Percentiles rank a stretch among this genome's conserved stretches.
phyloP scores from a whole-genome alignment of 2,113 vertebrate genomes.

The Ondatra zibethicus region DNA sequence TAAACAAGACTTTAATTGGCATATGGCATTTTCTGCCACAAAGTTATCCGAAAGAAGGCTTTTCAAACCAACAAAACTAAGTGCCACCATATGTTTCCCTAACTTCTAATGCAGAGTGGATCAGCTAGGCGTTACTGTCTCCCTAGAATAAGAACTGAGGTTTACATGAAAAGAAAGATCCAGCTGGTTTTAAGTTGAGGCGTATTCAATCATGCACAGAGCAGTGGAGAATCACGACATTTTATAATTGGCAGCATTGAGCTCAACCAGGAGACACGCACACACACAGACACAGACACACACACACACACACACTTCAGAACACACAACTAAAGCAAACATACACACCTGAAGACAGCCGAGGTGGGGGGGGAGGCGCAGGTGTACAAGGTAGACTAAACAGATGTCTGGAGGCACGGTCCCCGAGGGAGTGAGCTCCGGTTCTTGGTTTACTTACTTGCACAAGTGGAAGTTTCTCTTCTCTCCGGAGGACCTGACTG shows the following conservation, averaged over 20 bases:
- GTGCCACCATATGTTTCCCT: neutral
- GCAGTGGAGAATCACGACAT: neutral
- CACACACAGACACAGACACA: neutral
- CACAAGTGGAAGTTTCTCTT: conserved; percentile 84
- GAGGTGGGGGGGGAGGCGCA: neutral
- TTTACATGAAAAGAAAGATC: neutral
- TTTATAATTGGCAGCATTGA: neutral
- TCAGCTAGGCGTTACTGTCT: neutral
- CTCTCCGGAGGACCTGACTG: conserved; percentile 72
- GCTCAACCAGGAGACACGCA: neutral
- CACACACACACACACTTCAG: neutral
- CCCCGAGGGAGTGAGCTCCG: neutral
- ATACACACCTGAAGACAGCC: neutral
- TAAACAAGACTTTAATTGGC: neutral
- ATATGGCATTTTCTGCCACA: neutral
- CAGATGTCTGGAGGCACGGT: conserved; percentile 1
- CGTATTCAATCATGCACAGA: neutral
- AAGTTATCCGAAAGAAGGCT: neutral
- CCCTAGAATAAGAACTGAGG: neutral
- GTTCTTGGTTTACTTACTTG: conserved; percentile 87
- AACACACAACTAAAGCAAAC: neutral
- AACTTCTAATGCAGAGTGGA: neutral
- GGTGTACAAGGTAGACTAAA: neutral
- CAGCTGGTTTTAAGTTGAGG: neutral
- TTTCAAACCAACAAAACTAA: neutral